Evolutionary conservation across 37 sponge, comb jelly and placozoan genomes (phyloP), one percentile per base, ranked within the genome.

Genomic region (Halichondria panicea): DNA sequence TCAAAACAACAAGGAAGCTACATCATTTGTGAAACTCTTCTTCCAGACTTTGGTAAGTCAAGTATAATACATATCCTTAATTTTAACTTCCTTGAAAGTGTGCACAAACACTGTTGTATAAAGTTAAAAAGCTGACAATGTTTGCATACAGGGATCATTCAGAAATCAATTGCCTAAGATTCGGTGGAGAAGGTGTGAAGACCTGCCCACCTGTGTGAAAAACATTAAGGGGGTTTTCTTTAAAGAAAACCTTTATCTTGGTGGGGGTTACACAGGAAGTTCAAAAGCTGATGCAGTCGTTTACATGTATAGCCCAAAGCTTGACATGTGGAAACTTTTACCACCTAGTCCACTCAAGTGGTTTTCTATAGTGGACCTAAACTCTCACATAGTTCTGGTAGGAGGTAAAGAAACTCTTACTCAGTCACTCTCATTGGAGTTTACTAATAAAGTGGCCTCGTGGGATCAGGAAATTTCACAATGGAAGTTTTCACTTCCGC

Each of bases 21-120:
- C 53, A 3, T 24, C 70, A 15, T 92, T 92, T 66, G 43, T 70
- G 32, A 79, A 74, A 54, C 88, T 88, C 68, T 92, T 87, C 61
- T 42, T 87, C 42, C 52, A 87, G 50, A 63, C 81, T n/a, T 73
- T 87, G 43, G 77, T 92, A 39, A 63, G 72, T 15, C 27, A 63
- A 56, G 50, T 18, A 9, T 18, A 48, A 18, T 13, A 48, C 50
- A 18, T 13, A 48, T 13, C n/a, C n/a, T n/a, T n/a, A n/a, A n/a
- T n/a, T n/a, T 15, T 18, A 48, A 15, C 15, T 18, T 18, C 52
- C 52, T 18, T 48, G 15, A 48, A 18, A 48, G 52, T 18, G 52
- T 15, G 13, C 13, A 48, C 11, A 48, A 48, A 18, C 52, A 48
- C 13, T 48, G 15, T 48, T 48, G 13, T 15, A 48, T 48, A 48